These are phyloP conservation scores for Amblyjoppa fuscipennis DNA, from an alignment of 2,888 invertebrate genomes.

Conservation along the genomic window DNA sequence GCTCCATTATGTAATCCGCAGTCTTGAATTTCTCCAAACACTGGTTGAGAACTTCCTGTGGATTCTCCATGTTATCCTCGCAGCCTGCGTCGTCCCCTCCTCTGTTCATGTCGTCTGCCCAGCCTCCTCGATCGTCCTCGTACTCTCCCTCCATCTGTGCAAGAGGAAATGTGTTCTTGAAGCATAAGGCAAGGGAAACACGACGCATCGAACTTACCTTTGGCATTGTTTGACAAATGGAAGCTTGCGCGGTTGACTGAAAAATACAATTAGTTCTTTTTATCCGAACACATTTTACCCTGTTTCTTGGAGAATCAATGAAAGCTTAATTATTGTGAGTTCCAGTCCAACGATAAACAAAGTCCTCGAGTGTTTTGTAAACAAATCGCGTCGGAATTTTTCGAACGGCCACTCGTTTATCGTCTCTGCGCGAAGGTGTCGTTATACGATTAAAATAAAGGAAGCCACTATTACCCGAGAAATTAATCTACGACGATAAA, in stretches of 20 bases:
- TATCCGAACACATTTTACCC: background rate
- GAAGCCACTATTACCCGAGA: background rate
- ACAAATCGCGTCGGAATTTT: background rate
- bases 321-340: background rate
- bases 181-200: background rate
- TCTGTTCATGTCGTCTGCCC: conserved; percentile 82
- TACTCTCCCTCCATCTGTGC: conserved; percentile 81
- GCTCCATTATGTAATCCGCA: conserved; percentile 99
- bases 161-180: background rate
- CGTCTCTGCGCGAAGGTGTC: background rate
- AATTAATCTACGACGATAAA: background rate
- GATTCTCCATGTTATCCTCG: conserved; percentile 93
- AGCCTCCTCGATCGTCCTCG: conserved; percentile 81
- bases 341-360: background rate
- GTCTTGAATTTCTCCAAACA: conserved; percentile 97
- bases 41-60: conserved; percentile 95
- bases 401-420: background rate
- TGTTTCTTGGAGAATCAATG: background rate
- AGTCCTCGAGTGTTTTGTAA: background rate
- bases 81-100: conserved; percentile 86
- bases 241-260: background rate
- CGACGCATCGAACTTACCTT: background rate
- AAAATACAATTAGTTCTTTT: background rate
- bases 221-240: background rate
- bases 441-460: background rate